Conservation (phyloP, 2,797 vertebrate species). For the Gorsachius magnificus region DNA sequence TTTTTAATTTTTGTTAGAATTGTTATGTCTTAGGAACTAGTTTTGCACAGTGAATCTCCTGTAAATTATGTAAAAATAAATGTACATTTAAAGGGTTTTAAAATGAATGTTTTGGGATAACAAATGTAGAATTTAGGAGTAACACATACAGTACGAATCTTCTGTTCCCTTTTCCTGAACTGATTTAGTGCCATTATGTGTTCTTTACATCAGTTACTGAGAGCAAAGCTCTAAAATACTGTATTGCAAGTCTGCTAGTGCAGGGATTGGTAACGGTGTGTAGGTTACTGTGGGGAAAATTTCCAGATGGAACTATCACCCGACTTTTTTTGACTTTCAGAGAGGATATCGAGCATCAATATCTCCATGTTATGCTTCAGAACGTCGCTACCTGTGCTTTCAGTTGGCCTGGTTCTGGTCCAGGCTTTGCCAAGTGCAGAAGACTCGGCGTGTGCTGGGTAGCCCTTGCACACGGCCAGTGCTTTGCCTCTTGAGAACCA, state of each 20-base stretch:
- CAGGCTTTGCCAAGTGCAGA: not conserved
- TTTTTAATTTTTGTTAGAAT: not conserved
- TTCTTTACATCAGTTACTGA: not conserved
- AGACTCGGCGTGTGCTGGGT: not conserved
- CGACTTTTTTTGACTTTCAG: not conserved
- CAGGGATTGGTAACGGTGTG: not conserved
- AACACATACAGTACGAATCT: not conserved
- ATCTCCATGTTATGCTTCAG: not conserved
- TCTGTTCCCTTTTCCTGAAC: not conserved
- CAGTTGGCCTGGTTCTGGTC: not conserved
- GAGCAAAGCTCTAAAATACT: not conserved
- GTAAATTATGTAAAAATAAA: not conserved
- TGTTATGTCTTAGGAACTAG: not conserved
- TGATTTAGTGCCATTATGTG: not conserved
- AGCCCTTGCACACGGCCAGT: not conserved
- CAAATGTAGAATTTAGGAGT: not conserved
- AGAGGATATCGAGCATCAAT: not conserved
- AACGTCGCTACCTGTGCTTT: fast-evolving
- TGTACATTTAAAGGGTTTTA: not conserved
- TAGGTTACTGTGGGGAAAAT: not conserved
- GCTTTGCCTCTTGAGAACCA: not conserved
- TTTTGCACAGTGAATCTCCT: not conserved
- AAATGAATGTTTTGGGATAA: not conserved
- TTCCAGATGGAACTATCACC: not conserved
- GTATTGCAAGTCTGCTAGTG: not conserved